Evolutionary conservation across 1,140 invertebrate species (phyloP), one percentile per base, ranked within the genome.

Genomic region (Drosophila rhopaloa): DNA sequence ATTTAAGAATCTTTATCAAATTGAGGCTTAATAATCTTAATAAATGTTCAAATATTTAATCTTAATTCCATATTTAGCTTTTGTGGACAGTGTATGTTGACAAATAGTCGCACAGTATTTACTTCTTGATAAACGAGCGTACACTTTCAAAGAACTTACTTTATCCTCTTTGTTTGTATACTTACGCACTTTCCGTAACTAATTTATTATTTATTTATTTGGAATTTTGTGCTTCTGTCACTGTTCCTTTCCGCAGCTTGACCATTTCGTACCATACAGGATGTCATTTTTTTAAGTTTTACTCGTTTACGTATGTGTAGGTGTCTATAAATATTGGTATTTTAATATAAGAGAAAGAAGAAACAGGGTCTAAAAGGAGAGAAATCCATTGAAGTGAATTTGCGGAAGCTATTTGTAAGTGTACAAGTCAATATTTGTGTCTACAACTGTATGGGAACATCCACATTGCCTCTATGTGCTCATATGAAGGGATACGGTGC

Each of bases 351-450:
- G 32, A 55, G 54, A 14, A 55, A 56, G 40, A 46, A 44, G 56
- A 46, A 72, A 40, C 11, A 16, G 56, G 19, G 48, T 46, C 47
- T 44, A 32, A 47, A 48, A 44, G 11, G 27, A 68, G 32, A 62
- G 32, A 13, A 75, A 72, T 38, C 43, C 58, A 86, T 79, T 81
- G 53, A 75, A 66, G 67, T 75, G 81, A 44, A 66, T 73, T 85
- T 81, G 74, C 74, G 82, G 82, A 85, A 86, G 75, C 58, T 63
- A 81, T 85, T 85, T 81, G 78, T 72, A 79, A 84, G 67, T 76
- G 65, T 71, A 53, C 71, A 65, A 68, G 76, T 68, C 60, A 68
- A 84, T 80, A 84, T 84, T 77, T 73, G 67, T 65, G 65, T 79
- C 50, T 58, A 44, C 41, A 54, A 74, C 44, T 60, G 55, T 67